Evolutionary conservation across 2,888 invertebrate species (phyloP), one percentile per base, ranked within the genome.

Genomic region (Agriotes lineatus): DNA sequence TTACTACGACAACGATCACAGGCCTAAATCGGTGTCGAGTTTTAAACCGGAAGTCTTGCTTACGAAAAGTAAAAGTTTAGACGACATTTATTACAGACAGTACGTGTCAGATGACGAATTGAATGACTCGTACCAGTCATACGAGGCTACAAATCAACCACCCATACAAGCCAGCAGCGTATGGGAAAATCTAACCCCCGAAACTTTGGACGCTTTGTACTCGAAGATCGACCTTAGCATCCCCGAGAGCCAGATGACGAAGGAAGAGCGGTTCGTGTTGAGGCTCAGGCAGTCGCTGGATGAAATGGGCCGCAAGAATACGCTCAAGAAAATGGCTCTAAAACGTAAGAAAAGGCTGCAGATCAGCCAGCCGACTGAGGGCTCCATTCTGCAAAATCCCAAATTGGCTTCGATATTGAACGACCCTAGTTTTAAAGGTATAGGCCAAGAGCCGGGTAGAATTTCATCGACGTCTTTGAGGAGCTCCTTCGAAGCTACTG

Each of bases 221-320:
- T 67, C 64, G 9, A 64, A 72, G 9, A 80, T 82, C 35, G 79
- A 80, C 22, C 74, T 74, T 4, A 73, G 75, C 14, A 45, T 70
- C 2, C 73, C 79, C 0, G 76, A 78, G 54, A 64, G 69, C 12
- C 61, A 76, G 45, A 58, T 82, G 6, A 79, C 75, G 4, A 78
- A 78, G 42, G 80, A 81, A 63, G 79, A 82, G 61, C 70, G 71
- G 39, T 81, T 81, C 57, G 79, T 81, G 9, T 20, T 77, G 22
- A 79, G 77, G 54, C 63, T 82, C n/a, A 77, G 77, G 56, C 63
- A 71, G n/a, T 77, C 79, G 9, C 69, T 81, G 58, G 77, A 79
- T n/a, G 77, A 76, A 14, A 75, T 77, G 48, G 79, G 78, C 25
- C 61, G 72, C 20, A 80, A 80, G 69, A 71, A 74, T 6, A 76